Conservation (phyloP, 2,113 vertebrate genomes). For the Tauraco erythrolophus region DNA sequence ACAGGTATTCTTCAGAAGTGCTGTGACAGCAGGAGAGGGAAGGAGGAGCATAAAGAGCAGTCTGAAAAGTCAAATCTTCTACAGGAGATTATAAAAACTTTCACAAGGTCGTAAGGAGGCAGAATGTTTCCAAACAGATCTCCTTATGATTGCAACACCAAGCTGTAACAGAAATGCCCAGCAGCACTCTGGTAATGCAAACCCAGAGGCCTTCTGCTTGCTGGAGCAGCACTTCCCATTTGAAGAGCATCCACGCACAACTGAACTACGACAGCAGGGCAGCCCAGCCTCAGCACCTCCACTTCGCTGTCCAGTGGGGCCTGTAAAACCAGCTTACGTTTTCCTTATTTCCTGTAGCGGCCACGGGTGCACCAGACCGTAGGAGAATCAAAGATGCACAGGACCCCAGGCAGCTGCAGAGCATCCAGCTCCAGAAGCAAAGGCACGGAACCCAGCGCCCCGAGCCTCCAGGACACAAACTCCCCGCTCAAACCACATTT, state of each 20-base stretch:
- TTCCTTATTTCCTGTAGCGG: not conserved
- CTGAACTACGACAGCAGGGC: not conserved
- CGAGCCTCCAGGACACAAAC: not conserved
- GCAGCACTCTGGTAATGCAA: not conserved
- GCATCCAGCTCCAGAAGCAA: not conserved
- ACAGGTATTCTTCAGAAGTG: not conserved
- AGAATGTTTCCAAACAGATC: not conserved
- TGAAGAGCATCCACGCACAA: not conserved
- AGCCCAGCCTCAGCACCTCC: not conserved
- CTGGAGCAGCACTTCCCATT: not conserved
- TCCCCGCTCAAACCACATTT: not conserved
- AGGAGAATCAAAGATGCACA: not conserved
- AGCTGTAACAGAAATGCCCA: not conserved
- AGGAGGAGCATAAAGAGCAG: not conserved
- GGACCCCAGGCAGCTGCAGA: not conserved
- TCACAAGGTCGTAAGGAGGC: not conserved
- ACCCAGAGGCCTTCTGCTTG: not conserved
- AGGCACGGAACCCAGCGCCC: not conserved
- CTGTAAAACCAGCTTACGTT: not conserved
- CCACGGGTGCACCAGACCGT: not conserved
- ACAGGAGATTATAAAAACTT: not conserved
- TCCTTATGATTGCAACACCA: not conserved
- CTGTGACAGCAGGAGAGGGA: not conserved
- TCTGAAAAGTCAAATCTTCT: not conserved
- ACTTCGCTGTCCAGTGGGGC: rapidly evolving